Evolutionary conservation across 2,797 vertebrate species (phyloP), one percentile per base, ranked within the genome.

Genomic region (Melopsittacus undulatus): DNA sequence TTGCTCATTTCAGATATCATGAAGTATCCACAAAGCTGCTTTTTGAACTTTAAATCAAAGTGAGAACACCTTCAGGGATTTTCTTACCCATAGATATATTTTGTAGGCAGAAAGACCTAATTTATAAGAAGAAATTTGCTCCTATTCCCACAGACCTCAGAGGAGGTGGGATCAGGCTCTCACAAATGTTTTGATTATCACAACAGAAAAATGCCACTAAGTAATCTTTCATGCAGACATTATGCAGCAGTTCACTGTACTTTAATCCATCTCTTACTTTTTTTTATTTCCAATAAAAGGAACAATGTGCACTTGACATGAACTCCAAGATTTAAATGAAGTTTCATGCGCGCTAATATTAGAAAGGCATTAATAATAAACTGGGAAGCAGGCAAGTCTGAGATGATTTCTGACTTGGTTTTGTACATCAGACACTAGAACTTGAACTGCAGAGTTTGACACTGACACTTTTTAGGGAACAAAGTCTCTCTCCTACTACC

Each of bases 391-490:
- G 52, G 42, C 78, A 59, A 77, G 77, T 69, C 26, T 66, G 86
- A 92, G 87, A 94, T 93, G 70, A 62, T 90, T 97, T 91, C 94
- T 95, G 95, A 92, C 95, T 97, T 63, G 29, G 73, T 96, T 97
- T 96, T 96, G 93, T 95, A 91, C 86, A 95, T 94, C 91, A 78
- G 96, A 87, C 94, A 96, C 96, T 95, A 94, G 98, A 98, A 98
- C 97, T 98, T 98, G 98, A 98, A 98, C 98, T 96, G 73, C 92
- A 32, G 95, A 98, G 98, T 98, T 98, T 98, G 98, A 98, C 97
- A 97, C 96, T 98, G 98, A 98, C 98, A 98, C 98, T 98, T 98
- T 98, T 98, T 98, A 96, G 96, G 97, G 97, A 98, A 98, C 97
- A 98, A 98, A 98, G 97, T 98, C 90, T 97, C 97, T 96, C 94